phyloP scores from a whole-genome alignment of 2,888 invertebrate genomes.

The Antheraea assamensis region DNA sequence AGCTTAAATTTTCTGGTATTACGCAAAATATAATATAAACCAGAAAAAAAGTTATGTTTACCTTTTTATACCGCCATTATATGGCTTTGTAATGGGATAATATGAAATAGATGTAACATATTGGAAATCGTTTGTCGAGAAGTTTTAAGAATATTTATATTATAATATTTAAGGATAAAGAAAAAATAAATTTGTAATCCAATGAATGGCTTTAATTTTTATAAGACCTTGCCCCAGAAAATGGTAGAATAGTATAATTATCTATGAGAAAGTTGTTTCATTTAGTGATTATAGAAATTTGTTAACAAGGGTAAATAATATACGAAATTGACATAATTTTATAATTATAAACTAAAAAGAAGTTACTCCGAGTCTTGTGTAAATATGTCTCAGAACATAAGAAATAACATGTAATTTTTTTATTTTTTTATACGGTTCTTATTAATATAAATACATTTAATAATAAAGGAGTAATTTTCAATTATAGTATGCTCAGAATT shows the following conservation, averaged over 20 bases:
- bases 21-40: not conserved
- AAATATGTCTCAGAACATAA: too few species aligned
- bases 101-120: slow-evolving; percentile 11
- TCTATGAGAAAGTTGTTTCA: not conserved
- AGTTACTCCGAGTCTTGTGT: too few species aligned
- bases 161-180: not conserved
- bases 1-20: slow-evolving; percentile 8
- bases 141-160: slow-evolving; percentile 11
- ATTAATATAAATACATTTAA: too few species aligned
- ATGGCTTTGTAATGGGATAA: slow-evolving; percentile 10
- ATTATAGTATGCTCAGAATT: too few species aligned
- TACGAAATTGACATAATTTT: too few species aligned
- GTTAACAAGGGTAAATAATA: not conserved
- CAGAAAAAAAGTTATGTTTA: slow-evolving; percentile 5
- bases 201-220: slow-evolving; percentile 1
- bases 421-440: too few species aligned
- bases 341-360: too few species aligned
- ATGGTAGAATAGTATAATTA: not conserved
- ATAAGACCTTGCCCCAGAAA: not conserved
- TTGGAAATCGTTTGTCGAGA: slow-evolving; percentile 1
- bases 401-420: too few species aligned
- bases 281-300: not conserved
- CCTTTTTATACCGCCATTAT: slow-evolving; percentile 10
- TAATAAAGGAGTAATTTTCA: too few species aligned
- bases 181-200: not conserved